Percentiles rank a stretch among this genome's conserved stretches.
These are phyloP conservation scores for Rhaphigaster nebulosa DNA, from an alignment of 2,888 invertebrate genomes.

Conservation along the genomic window DNA sequence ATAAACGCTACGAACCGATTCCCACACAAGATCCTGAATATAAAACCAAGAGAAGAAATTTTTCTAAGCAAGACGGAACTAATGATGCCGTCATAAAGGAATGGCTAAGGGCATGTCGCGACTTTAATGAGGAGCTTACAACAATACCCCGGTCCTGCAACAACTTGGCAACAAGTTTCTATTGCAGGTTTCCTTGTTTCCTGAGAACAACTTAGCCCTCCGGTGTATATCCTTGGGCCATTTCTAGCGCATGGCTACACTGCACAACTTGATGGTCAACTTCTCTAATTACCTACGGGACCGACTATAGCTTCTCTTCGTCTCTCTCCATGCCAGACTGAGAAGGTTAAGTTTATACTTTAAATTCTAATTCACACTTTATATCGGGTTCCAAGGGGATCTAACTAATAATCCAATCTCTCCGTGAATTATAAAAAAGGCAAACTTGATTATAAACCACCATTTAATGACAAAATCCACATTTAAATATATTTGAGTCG, in stretches of 20 bases:
- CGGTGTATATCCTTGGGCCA: neutral
- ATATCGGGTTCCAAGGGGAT: too few relatives aligned
- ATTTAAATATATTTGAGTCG: too few relatives aligned
- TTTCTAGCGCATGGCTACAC: conserved; percentile 39
- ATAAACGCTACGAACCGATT: neutral
- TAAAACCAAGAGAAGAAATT: neutral
- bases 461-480: too few relatives aligned
- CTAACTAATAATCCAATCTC: too few relatives aligned
- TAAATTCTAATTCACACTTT: neutral
- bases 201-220: conserved; percentile 6
- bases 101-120: conserved; percentile 31
- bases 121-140: conserved; percentile 41
- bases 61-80: neutral
- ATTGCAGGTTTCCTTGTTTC: conserved; percentile 38
- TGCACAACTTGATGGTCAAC: conserved; percentile 49
- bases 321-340: neutral
- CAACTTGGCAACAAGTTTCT: conserved; percentile 47
- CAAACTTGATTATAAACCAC: too few relatives aligned
- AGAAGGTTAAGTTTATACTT: neutral
- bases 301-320: neutral
- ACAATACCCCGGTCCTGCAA: neutral
- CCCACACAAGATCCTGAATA: neutral
- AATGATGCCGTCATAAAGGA: conserved; percentile 33
- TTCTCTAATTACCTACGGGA: conserved; percentile 37
- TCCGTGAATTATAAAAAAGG: too few relatives aligned